These are phyloP conservation scores for Laticauda colubrina DNA, from an alignment of 2,113 vertebrate genomes.

Conservation along the genomic window DNA sequence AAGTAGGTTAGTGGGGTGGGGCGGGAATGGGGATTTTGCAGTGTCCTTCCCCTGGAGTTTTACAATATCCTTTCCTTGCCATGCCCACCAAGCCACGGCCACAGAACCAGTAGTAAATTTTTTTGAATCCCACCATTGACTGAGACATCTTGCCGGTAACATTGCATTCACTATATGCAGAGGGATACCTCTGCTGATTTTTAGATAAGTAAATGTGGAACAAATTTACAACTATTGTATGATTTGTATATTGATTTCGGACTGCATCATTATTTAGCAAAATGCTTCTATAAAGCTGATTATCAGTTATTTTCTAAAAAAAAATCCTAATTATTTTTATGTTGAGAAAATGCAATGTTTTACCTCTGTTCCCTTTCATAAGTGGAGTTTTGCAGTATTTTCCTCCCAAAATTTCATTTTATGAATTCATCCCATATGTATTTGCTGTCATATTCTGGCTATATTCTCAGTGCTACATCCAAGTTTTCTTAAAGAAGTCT, in stretches of 20 bases:
- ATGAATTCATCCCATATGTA: not conserved
- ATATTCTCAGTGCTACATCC: not conserved
- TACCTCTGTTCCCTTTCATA: not conserved
- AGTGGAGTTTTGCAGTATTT: not conserved
- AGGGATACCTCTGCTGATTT: constrained; percentile 52
- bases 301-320: not conserved
- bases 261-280: not conserved
- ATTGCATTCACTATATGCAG: constrained; percentile 33
- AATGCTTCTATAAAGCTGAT: not conserved
- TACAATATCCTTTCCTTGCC: too few species aligned
- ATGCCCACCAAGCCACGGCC: too few species aligned
- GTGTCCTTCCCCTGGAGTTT: too few species aligned
- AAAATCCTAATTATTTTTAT: not conserved
- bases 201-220: constrained; percentile 52
- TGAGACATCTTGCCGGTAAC: not conserved
- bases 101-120: too few species aligned
- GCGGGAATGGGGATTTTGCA: too few species aligned
- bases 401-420: not conserved
- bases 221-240: constrained; percentile 32
- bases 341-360: not conserved
- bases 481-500: not conserved
- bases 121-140: too few species aligned
- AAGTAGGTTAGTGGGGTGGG: too few species aligned
- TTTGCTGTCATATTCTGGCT: not conserved
- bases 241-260: not conserved